Percentiles rank a stretch among this genome's conserved stretches.
These are phyloP conservation scores for Butorides virescens DNA, from an alignment of 2,113 vertebrate species.

Conservation along the genomic window DNA sequence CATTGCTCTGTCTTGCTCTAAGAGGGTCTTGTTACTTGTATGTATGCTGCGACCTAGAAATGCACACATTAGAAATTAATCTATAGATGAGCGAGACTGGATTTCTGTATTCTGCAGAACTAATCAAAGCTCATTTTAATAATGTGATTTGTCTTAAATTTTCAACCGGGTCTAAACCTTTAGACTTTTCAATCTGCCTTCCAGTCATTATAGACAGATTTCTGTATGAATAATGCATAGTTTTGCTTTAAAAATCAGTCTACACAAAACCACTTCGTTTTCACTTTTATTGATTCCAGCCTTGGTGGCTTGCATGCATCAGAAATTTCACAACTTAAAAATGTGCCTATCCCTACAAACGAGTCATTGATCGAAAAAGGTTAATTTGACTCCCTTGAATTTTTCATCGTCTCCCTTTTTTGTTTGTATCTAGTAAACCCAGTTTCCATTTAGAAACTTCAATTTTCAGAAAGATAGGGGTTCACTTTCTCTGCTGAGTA, in stretches of 20 bases:
- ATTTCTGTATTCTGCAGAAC: conserved; percentile 15
- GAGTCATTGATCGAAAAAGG: conserved; percentile 20
- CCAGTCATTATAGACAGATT: conserved; percentile 1
- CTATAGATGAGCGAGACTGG: background rate
- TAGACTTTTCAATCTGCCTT: conserved; percentile 16
- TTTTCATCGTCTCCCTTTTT: background rate
- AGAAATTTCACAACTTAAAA: conserved; percentile 47
- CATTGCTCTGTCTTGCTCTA: background rate
- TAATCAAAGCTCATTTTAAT: conserved; percentile 34
- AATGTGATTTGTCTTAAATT: conserved; percentile 44
- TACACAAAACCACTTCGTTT: conserved; percentile 34
- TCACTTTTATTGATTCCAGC: conserved; percentile 30
- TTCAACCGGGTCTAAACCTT: background rate
- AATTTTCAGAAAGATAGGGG: background rate
- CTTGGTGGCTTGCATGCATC: background rate
- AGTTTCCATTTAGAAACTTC: conserved; percentile 11
- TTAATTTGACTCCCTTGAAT: conserved; percentile 38
- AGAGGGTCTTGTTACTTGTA: background rate
- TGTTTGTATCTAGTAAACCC: background rate
- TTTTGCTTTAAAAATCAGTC: conserved; percentile 17
- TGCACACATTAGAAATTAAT: background rate
- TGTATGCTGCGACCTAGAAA: background rate
- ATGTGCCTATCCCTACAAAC: background rate
- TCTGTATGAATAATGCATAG: conserved; percentile 39
- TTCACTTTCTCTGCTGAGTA: background rate